Conservation (phyloP, 2,888 invertebrate genomes). For the Digitonthophagus gazella region DNA sequence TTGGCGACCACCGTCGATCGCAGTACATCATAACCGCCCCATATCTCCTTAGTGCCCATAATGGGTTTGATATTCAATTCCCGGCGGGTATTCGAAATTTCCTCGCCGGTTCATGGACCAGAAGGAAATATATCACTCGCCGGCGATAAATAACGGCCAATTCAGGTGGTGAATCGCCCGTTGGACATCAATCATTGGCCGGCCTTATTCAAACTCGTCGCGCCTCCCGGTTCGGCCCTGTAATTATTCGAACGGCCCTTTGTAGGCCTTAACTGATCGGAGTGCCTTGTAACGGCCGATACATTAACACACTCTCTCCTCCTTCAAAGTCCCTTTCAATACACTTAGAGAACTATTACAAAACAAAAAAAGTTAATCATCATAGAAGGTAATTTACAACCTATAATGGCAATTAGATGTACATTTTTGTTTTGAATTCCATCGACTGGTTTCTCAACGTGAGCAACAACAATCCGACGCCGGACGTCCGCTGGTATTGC, state of each 20-base stretch:
- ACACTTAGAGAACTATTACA: neutral
- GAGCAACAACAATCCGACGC: constrained; percentile 29
- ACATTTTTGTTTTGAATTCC: neutral
- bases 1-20: neutral
- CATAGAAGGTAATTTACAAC: no score
- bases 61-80: neutral
- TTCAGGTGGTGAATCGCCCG: neutral
- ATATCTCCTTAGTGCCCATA: neutral
- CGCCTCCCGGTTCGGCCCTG: neutral
- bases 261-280: neutral
- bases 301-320: neutral
- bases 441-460: neutral
- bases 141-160: neutral
- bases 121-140: neutral
- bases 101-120: neutral
- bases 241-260: neutral
- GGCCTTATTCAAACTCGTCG: neutral
- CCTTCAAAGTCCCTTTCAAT: neutral
- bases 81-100: neutral
- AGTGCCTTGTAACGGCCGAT: neutral
- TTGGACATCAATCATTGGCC: neutral
- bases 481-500: constrained; percentile 37
- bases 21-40: neutral
- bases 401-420: neutral
- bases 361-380: neutral